Evolutionary conservation across 2,113 vertebrate species (phyloP).

Genomic region (Triplophysa siluroides): DNA sequence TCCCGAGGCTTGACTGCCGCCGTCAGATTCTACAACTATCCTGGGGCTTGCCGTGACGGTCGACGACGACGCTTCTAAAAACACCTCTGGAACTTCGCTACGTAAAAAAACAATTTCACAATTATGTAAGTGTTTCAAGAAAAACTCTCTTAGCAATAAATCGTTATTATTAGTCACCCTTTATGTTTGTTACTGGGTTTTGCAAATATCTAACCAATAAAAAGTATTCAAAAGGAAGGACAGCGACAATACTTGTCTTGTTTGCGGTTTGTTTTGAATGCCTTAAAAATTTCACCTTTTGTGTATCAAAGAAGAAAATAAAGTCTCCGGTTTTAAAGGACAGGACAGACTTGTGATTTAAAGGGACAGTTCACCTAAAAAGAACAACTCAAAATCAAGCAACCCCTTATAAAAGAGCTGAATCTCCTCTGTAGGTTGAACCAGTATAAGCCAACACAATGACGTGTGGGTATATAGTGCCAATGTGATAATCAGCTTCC

Average conservation of each 20-base stretch:
- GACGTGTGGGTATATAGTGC: neutral
- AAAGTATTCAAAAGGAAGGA: no score
- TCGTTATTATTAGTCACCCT: no score
- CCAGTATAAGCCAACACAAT: neutral
- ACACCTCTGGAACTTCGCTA: constrained; percentile 77
- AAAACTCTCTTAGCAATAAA: no score
- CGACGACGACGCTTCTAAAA: constrained; percentile 56
- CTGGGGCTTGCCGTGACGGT: constrained; percentile 61
- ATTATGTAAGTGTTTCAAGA: neutral
- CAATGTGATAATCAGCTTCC: neutral
- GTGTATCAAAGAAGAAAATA: no score
- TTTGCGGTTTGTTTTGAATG: no score
- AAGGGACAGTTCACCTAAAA: no score
- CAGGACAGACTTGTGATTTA: no score
- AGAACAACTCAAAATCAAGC: neutral
- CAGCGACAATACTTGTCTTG: no score
- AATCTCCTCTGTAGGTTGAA: neutral
- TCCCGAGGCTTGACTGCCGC: constrained; percentile 85
- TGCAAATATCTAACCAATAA: no score
- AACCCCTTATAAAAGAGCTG: neutral
- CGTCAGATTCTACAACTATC: constrained; percentile 76
- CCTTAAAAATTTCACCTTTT: no score
- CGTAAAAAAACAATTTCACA: neutral
- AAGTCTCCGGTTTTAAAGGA: no score
- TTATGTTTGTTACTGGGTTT: no score